phyloP scores from a whole-genome alignment of 64 coral and sea anemone genomes.

The Stichodactyla mertensii region DNA sequence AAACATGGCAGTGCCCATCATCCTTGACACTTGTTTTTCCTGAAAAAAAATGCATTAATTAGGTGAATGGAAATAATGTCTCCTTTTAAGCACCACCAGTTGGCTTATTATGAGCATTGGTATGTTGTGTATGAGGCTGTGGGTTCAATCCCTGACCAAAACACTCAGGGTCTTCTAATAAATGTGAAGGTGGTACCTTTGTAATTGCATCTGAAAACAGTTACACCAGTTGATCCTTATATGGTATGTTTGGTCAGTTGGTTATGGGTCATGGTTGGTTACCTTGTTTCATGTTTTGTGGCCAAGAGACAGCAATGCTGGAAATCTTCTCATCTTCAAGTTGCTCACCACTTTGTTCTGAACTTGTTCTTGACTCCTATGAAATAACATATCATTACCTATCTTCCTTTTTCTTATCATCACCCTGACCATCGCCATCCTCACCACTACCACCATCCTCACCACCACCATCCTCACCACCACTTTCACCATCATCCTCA shows the following conservation, averaged over 20 bases:
- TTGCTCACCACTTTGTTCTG: not conserved
- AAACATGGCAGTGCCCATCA: conserved; percentile 94
- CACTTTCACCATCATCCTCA: not conserved
- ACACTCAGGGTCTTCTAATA: too few species aligned
- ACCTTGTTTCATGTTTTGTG: conserved; percentile 49
- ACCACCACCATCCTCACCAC: not conserved
- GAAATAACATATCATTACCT: not conserved
- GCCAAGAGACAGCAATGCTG: conserved; percentile 34
- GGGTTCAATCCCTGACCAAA: too few species aligned
- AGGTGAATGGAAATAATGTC: too few species aligned
- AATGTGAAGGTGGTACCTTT: too few species aligned
- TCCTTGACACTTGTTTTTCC: conserved; percentile 79
- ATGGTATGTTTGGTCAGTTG: too few species aligned
- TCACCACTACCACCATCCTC: not conserved
- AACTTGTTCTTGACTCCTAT: conserved; percentile 40
- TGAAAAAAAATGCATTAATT: conserved; percentile 35
- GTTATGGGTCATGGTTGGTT: not conserved
- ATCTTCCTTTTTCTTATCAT: not conserved
- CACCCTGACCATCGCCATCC: not conserved
- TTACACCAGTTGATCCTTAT: too few species aligned
- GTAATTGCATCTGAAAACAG: too few species aligned
- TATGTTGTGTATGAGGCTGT: too few species aligned
- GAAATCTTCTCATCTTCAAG: conserved; percentile 31
- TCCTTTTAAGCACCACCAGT: too few species aligned
- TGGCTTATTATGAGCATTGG: too few species aligned